Base-by-base conservation (phyloP, 1,140 invertebrate species). In the Cherax destructor region DNA sequence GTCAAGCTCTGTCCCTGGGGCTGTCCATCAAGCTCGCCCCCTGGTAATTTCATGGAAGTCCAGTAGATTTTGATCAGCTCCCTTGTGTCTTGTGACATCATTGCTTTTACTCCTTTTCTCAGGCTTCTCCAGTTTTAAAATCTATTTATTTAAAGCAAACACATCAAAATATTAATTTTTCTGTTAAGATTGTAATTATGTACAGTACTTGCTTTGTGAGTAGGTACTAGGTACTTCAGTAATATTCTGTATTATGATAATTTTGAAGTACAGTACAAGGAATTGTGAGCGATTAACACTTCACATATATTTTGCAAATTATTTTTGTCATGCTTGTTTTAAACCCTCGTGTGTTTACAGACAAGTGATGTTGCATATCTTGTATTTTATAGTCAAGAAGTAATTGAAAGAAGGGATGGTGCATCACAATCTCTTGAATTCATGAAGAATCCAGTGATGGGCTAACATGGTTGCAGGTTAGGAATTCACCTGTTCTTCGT, bases 401-500 rank as follows among this genome's bases (percentile, higher is more conserved):
- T 65, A 16, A 18, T 65, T 56, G 4, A 65, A 65, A 65, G 61
- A 65, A 41, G 47, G 30, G n/a, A 59, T 50, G 83, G 47, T 86
- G 49, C 72, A 76, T 77, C 13, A 59, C 16, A n/a, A 41, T 87
- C 56, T 78, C 76, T 30, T 49, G 76, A 52, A 30, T n/a, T 69
- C 76, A 87, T 77, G 74, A 79, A 87, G 85, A 47, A 59, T 59
- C 52, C 85, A 41, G 50, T 83, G 85, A 59, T 79, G 52, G 74
- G 76, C 85, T 77, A 87, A 87, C 85, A 87, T 77, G 84, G 85
- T 86, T 76, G 72, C 47, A 76, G 72, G 84, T 87, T 87, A 50
- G 52, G 85, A 86, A 76, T 77, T 87, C 85, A 78, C 85, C 85
- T 87, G 85, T 87, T 87, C 85, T 78, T 77, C 56, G 72, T 86